phyloP scores from a whole-genome alignment of 2,797 vertebrate genomes.

The Gorsachius magnificus region DNA sequence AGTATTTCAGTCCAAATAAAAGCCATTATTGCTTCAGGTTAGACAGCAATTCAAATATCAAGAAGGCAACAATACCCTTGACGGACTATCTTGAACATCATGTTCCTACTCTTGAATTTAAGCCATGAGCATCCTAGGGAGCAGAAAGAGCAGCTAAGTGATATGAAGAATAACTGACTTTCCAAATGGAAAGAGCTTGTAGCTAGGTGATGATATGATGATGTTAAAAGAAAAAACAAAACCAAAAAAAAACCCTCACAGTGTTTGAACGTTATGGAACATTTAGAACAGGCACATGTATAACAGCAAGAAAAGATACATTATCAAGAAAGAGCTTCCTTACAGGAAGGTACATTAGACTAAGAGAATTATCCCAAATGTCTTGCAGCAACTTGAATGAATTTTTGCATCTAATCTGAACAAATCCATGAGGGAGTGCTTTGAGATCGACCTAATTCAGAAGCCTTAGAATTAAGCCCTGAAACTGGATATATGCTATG shows the following conservation, averaged over 20 bases:
- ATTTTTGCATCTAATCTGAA: constrained; percentile 1
- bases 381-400: background rate
- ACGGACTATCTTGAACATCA: background rate
- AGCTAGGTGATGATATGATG: background rate
- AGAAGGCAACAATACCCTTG: background rate
- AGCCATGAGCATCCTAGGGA: background rate
- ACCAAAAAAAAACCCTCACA: background rate
- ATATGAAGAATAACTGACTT: background rate
- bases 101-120: constrained; percentile 21
- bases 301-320: background rate
- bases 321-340: background rate
- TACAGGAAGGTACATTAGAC: background rate
- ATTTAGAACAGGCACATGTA: background rate
- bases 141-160: background rate
- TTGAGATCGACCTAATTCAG: background rate
- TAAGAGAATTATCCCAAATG: background rate
- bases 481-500: background rate
- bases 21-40: background rate
- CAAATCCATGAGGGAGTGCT: background rate
- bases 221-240: background rate
- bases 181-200: background rate
- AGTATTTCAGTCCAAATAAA: background rate
- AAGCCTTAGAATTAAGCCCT: background rate
- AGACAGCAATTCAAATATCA: constrained; percentile 11
- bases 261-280: background rate